Base-by-base conservation (phyloP, 2,797 vertebrate species). In the Sebastes cheni region DNA sequence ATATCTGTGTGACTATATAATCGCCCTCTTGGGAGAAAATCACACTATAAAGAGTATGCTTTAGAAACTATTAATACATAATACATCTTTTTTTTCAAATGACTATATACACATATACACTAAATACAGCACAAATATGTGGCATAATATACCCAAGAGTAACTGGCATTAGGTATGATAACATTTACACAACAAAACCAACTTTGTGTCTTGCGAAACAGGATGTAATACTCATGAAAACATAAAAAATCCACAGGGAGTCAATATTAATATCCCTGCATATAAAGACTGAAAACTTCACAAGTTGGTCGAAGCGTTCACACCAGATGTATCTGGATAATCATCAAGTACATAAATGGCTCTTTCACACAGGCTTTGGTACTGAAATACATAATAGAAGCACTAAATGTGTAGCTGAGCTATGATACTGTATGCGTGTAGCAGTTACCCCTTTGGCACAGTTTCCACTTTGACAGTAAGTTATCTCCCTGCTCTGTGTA, bases 1-100 rank as follows among this genome's bases (percentile, higher is more conserved):
- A 89, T 92, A 91, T 89, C 78, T 64, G 89, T 85, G 80, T 78
- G 85, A 84, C 89, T 74, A 79, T 79, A 84, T 88, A 92, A 92
- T 87, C 80, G 13, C 86, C 80, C 93, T 91, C 92, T 60, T 72
- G 89, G 89, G 92, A 91, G 74, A 62, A 85, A 78, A 87, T 79
- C 67, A 3, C 69, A 66, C 67, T 77, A 83, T 84, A 90, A 91
- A 91, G 75, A 81, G 62, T 91, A 34, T 73, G 72, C 36, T 86
- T 84, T 64, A 59, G 72, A 77, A 91, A 86, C 80, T 72, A 62
- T 86, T 82, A 82, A 83, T 81, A 81, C 25, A 27, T 79, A 76
- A 82, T 82, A 79, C 39, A 42, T 83, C 83, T 34, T 62, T 75
- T 75, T 87, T 82, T 84, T 81, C 6, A 67, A 78, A 77, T 11